Base-by-base conservation (phyloP, 2,113 vertebrate species). In the Oxyura jamaicensis region DNA sequence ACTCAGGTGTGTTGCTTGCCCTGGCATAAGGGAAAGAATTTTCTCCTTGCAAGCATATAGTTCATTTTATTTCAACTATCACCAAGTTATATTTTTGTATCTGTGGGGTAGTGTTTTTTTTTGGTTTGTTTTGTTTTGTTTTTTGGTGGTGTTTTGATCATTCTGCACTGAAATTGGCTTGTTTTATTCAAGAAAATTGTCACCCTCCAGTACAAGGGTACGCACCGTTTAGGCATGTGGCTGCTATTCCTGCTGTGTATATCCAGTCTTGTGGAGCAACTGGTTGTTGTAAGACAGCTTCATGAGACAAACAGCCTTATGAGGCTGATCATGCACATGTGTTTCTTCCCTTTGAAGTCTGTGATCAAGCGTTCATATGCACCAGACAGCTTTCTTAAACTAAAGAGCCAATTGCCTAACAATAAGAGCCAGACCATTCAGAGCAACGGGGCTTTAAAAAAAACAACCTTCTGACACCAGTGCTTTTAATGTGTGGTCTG, bases 311-410 rank as follows among this genome's bases (percentile, higher is more conserved):
- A 53, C 50, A 18, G 67, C 44, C 67, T 44, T 83, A 36, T 5
- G 50, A 85, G 65, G 53, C 75, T 91, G 92, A 86, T 73, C 72
- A 81, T 90, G 90, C 85, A 91, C 93, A 95, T 85, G 93, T 95
- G 95, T 91, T 90, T 77, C 86, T 95, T 86, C 82, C 88, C 93
- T 96, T 96, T 96, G 96, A 96, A 93, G 95, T 96, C 82, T 94
- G 85, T 88, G 94, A 93, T 94, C 90, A 91, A 91, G 92, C 83
- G 71, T 90, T 91, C 76, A 31, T 10, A 6, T 16, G 85, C 93
- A 93, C 78, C 96, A 94, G 78, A 52, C 85, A 78, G 86, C 76
- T 95, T 91, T 44, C 84, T 81, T 74, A 92, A 78, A 82, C 77
- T 68, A 50, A 65, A 67, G 73, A 94, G 78, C 77, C 84, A 72